A percentile compares a stretch with the other conserved stretches of the same genome.
Conservation (phyloP, 1,140 invertebrate genomes). For the Frieseomelitta varia region DNA sequence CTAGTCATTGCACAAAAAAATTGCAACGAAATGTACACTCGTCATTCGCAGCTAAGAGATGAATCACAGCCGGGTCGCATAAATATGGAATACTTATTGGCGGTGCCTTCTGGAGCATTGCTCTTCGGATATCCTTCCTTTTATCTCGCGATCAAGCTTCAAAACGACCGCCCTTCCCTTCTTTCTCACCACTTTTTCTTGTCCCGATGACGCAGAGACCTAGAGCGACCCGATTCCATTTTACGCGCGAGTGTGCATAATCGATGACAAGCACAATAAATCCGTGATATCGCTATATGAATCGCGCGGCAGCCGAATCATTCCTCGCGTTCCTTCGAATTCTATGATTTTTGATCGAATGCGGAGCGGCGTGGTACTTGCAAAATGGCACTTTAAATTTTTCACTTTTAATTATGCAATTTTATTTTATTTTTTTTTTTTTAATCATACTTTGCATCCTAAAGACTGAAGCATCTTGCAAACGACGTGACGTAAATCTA, state of each 20-base stretch:
- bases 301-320: conserved; percentile 34
- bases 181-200: not conserved
- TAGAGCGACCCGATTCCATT: conserved; percentile 46
- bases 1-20: too few species aligned
- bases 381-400: too few species aligned
- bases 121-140: conserved; percentile 19
- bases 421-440: too few species aligned
- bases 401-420: not conserved
- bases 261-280: conserved; percentile 60
- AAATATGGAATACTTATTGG: not conserved
- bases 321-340: conserved; percentile 20
- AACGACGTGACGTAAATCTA: too few species aligned
- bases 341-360: not conserved
- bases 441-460: too few species aligned
- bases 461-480: too few species aligned
- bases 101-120: not conserved
- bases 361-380: not conserved
- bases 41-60: too few species aligned
- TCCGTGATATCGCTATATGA: conserved; percentile 46
- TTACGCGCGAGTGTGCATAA: conserved; percentile 59
- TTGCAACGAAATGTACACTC: too few species aligned
- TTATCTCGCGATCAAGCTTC: not conserved
- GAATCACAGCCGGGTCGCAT: too few species aligned
- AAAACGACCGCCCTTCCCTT: not conserved
- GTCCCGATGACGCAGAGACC: too few species aligned